A percentile compares a stretch with the other conserved stretches of the same genome.
Evolutionary conservation across 2,888 invertebrate species (phyloP).

Genomic region (Campoplex nolae): DNA sequence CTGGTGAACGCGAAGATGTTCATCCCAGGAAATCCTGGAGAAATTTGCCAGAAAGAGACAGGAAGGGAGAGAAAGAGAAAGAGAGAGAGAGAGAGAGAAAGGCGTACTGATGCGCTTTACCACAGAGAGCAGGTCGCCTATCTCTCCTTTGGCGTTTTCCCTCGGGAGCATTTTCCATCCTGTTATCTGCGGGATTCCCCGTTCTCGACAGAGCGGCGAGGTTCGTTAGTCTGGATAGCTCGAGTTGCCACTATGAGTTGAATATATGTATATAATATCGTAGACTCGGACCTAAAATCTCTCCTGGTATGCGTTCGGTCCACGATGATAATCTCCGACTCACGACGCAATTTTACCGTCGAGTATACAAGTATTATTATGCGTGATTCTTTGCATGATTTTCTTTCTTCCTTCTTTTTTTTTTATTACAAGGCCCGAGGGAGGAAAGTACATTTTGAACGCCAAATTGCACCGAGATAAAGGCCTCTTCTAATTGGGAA

Average conservation of each 20-base stretch:
- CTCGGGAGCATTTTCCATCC: slow-evolving; percentile 78
- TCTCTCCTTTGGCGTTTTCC: slow-evolving; percentile 72
- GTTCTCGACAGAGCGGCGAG: slow-evolving; percentile 63
- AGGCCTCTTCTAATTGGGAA: slow-evolving; percentile 15
- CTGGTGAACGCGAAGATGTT: slow-evolving; percentile 62
- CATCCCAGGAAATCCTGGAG: slow-evolving; percentile 65
- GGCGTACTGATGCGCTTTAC: slow-evolving; percentile 53
- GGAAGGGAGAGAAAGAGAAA: slow-evolving; percentile 15
- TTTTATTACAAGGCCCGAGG: slow-evolving; percentile 10
- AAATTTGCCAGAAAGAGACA: slow-evolving; percentile 55
- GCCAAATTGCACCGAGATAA: slow-evolving; percentile 30
- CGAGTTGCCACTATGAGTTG: slow-evolving; percentile 68
- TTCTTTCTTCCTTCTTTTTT: background rate
- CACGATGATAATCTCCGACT: slow-evolving; percentile 68
- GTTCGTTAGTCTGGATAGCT: slow-evolving; percentile 78
- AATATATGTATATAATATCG: slow-evolving; percentile 16
- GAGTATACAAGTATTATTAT: slow-evolving; percentile 27
- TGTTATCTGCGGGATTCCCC: slow-evolving; percentile 79
- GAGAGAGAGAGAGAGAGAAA: slow-evolving; percentile 40
- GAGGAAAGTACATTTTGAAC: slow-evolving; percentile 32
- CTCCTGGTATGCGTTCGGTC: slow-evolving; percentile 38
- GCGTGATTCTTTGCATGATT: slow-evolving; percentile 18
- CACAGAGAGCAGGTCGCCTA: slow-evolving; percentile 55
- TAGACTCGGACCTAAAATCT: slow-evolving; percentile 61
- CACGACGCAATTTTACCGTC: slow-evolving; percentile 51